Evolutionary conservation across 2,113 vertebrate species (phyloP).

Genomic region (Odobenus rosmarus): DNA sequence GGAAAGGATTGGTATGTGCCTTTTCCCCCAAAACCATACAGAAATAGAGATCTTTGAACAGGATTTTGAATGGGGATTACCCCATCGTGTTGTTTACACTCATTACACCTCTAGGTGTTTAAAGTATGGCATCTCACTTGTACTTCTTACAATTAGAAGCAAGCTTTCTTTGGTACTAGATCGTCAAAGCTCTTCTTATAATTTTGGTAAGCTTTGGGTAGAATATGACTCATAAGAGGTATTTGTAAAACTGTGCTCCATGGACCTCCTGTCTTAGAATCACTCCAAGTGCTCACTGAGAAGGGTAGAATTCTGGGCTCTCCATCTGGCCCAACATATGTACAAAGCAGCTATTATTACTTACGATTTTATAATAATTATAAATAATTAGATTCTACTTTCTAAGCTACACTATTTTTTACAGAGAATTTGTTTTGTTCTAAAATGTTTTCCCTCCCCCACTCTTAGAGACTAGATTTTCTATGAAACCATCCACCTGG

Average conservation of each 20-base stretch:
- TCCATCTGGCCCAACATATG: not conserved
- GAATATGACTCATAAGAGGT: not conserved
- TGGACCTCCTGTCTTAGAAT: not conserved
- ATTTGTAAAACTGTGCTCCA: not conserved
- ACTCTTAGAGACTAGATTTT: not conserved
- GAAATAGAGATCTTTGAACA: constrained; percentile 66
- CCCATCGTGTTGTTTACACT: constrained; percentile 57
- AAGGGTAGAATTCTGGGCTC: not conserved
- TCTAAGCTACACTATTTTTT: not conserved
- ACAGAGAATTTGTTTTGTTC: not conserved
- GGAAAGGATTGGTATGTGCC: constrained; percentile 52
- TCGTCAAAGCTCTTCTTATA: constrained; percentile 59
- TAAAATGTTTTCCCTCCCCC: not conserved
- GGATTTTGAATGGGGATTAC: constrained; percentile 25
- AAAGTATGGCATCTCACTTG: constrained; percentile 65
- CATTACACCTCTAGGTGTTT: constrained; percentile 55
- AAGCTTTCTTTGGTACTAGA: constrained; percentile 59
- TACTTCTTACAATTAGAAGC: not conserved
- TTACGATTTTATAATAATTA: not conserved
- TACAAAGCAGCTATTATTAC: not conserved
- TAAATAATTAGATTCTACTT: not conserved
- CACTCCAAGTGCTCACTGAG: not conserved
- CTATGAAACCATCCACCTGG: not conserved
- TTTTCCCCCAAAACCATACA: constrained; percentile 63
- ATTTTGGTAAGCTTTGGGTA: constrained; percentile 35